Evolutionary conservation across 2,113 vertebrate genomes (phyloP).

Genomic region (Corydoras maculifer): DNA sequence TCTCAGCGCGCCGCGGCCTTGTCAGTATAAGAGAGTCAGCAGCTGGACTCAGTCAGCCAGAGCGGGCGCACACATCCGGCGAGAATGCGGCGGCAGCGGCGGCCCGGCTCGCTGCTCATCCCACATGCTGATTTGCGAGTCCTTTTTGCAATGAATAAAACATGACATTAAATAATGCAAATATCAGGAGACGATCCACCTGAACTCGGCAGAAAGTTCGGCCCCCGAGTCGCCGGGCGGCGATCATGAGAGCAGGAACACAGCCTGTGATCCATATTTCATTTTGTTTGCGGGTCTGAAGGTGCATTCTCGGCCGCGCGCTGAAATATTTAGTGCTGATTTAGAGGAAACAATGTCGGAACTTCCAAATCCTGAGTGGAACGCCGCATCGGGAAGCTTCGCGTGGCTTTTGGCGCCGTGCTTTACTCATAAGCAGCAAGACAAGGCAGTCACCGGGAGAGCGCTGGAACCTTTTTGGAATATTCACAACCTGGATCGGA

Average conservation of each 20-base stretch:
- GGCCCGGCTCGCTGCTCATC: slow-evolving; percentile 12
- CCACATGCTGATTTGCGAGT: slow-evolving; percentile 30
- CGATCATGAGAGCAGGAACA: slow-evolving; percentile 20
- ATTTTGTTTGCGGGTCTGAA: slow-evolving; percentile 39
- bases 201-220: slow-evolving; percentile 30
- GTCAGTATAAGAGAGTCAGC: slow-evolving; percentile 31
- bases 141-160: slow-evolving; percentile 39
- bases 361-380: no score
- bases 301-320: not conserved
- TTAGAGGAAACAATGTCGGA: slow-evolving; percentile 22
- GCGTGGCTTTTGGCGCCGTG: slow-evolving; percentile 35
- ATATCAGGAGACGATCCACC: slow-evolving; percentile 34
- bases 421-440: slow-evolving; percentile 27
- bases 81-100: not conserved
- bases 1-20: slow-evolving; percentile 14
- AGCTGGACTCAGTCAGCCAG: slow-evolving; percentile 39
- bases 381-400: slow-evolving; percentile 22
- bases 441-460: not conserved
- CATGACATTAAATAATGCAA: slow-evolving; percentile 46
- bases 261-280: slow-evolving; percentile 45
- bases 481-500: no score
- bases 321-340: slow-evolving; percentile 43
- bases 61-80: not conserved
- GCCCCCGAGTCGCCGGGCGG: slow-evolving; percentile 9
- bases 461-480: not conserved